Conservation (phyloP, 2,113 vertebrate genomes). For the Spea multiplicata region DNA sequence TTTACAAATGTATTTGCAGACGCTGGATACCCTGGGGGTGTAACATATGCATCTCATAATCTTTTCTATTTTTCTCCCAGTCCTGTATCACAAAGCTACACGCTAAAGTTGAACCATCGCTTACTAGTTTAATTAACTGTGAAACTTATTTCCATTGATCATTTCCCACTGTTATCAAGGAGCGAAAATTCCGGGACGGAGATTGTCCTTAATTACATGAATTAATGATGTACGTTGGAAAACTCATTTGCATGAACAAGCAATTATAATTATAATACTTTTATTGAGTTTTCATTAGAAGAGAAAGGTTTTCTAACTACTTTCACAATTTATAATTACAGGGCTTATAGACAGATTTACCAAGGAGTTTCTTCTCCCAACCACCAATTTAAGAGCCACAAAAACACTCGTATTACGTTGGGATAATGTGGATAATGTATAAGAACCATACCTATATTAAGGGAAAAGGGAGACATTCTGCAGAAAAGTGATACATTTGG, state of each 20-base stretch:
- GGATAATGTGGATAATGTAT: too few relatives aligned
- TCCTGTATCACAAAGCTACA: slow-evolving; percentile 23
- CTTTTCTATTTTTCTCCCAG: background rate
- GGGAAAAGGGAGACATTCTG: too few relatives aligned
- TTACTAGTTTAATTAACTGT: slow-evolving; percentile 41
- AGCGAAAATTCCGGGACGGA: slow-evolving; percentile 36
- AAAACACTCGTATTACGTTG: too few relatives aligned
- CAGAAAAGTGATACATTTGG: too few relatives aligned
- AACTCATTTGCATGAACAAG: slow-evolving; percentile 46
- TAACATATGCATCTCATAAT: slow-evolving; percentile 36
- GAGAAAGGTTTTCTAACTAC: slow-evolving; percentile 36
- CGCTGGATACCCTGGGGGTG: background rate
- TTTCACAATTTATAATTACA: slow-evolving; percentile 37
- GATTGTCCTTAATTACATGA: slow-evolving; percentile 48
- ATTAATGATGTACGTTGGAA: slow-evolving; percentile 41
- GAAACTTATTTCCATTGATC: slow-evolving; percentile 40
- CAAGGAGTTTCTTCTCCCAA: too few relatives aligned
- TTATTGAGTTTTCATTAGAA: slow-evolving; percentile 47
- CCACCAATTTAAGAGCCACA: too few relatives aligned
- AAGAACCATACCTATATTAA: too few relatives aligned
- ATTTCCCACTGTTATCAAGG: slow-evolving; percentile 42
- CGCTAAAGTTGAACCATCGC: slow-evolving; percentile 26
- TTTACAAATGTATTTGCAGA: slow-evolving; percentile 22
- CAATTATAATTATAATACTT: slow-evolving; percentile 47
- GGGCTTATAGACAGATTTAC: background rate